These are phyloP conservation scores for Leptopilina syphax DNA, from an alignment of 2,888 invertebrate species.

Conservation along the genomic window DNA sequence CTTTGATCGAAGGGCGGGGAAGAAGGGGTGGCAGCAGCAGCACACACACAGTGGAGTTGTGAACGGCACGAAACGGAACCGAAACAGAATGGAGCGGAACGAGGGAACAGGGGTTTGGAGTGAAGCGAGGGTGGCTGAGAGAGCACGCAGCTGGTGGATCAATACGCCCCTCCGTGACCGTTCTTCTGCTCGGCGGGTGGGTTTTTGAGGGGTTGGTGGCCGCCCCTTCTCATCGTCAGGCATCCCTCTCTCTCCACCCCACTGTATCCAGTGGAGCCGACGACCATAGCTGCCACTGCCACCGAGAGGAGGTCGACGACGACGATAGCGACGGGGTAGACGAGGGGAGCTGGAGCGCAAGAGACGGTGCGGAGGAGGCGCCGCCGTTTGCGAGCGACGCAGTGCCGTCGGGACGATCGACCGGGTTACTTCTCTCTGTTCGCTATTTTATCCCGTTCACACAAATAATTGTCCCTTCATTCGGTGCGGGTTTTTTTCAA, in stretches of 20 bases:
- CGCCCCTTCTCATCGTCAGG: conserved; percentile 50
- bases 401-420: conserved; percentile 75
- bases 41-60: not conserved
- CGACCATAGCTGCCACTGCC: conserved; percentile 54
- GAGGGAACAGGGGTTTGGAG: conserved; percentile 41
- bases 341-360: conserved; percentile 60
- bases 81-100: conserved; percentile 30
- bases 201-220: conserved; percentile 52
- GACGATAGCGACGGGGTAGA: conserved; percentile 51
- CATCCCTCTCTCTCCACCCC: conserved; percentile 49
- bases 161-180: conserved; percentile 68
- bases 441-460: conserved; percentile 25
- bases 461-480: conserved; percentile 39
- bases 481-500: not conserved
- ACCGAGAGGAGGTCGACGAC: conserved; percentile 41
- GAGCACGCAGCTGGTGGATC: conserved; percentile 74
- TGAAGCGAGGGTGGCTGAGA: conserved; percentile 62
- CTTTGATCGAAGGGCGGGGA: conserved; percentile 24
- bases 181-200: conserved; percentile 56
- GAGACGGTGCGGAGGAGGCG: conserved; percentile 71
- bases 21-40: not conserved
- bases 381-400: conserved; percentile 74
- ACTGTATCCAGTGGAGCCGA: conserved; percentile 49
- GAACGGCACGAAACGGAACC: conserved; percentile 28
- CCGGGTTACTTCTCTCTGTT: conserved; percentile 62